These are phyloP conservation scores for Mareca strepera DNA, from an alignment of 2,797 vertebrate species.

Conservation along the genomic window DNA sequence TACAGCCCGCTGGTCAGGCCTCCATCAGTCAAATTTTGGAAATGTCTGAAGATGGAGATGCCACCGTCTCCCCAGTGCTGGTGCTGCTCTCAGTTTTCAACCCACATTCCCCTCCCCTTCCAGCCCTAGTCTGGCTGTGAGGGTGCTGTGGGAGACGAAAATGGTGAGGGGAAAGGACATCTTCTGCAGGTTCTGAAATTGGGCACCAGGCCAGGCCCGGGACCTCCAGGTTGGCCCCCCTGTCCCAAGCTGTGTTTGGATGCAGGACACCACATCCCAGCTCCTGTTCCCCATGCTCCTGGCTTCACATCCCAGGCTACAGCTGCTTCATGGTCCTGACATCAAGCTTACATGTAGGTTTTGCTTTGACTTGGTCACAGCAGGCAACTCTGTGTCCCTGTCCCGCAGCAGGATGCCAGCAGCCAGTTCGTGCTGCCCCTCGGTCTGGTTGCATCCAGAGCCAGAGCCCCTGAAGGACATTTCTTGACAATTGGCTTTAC, in stretches of 20 bases:
- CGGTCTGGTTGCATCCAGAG: neutral
- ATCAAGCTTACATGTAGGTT: neutral
- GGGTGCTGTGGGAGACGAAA: neutral
- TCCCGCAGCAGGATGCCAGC: neutral
- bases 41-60: neutral
- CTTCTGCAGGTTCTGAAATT: neutral
- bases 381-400: fast-evolving
- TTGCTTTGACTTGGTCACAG: neutral
- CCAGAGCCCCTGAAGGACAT: too few relatives aligned
- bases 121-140: neutral
- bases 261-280: neutral
- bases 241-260: neutral
- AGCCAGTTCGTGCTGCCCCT: fast-evolving
- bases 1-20: neutral
- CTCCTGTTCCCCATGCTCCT: neutral
- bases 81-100: neutral
- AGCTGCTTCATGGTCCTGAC: neutral
- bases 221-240: neutral
- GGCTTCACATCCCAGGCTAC: neutral
- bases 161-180: neutral
- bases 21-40: neutral
- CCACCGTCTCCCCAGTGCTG: neutral
- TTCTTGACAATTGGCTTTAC: neutral
- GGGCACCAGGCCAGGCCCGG: neutral
- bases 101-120: neutral